These are phyloP conservation scores for Busseola fusca DNA, from an alignment of 2,888 invertebrate species.

Conservation along the genomic window DNA sequence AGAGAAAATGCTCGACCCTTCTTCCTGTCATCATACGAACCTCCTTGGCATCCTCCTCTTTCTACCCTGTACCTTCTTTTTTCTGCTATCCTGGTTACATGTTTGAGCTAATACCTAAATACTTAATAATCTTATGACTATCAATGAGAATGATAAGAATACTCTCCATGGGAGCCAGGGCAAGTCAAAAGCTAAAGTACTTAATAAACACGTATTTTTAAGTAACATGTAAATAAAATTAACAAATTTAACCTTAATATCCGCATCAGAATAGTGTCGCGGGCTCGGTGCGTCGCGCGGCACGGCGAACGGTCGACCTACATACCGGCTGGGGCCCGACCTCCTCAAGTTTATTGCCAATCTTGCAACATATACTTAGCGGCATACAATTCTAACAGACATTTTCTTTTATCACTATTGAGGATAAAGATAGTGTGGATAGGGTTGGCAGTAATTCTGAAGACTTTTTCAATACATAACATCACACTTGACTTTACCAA, in stretches of 20 bases:
- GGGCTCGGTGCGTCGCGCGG: slow-evolving; percentile 54
- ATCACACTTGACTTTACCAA: not conserved
- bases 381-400: slow-evolving; percentile 32
- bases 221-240: not conserved
- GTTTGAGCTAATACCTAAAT: not conserved
- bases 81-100: not conserved
- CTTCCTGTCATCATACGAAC: not conserved
- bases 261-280: slow-evolving; percentile 67
- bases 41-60: not conserved
- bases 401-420: slow-evolving; percentile 31
- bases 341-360: slow-evolving; percentile 83
- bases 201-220: too few species aligned
- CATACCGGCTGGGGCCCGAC: slow-evolving; percentile 81
- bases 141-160: too few species aligned
- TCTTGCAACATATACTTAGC: slow-evolving; percentile 59
- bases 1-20: not conserved
- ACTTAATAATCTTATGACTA: too few species aligned
- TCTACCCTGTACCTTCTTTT: not conserved
- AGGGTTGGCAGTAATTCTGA: slow-evolving; percentile 20
- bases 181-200: not conserved
- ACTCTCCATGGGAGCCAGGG: not conserved
- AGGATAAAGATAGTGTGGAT: slow-evolving; percentile 13
- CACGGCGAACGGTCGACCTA: slow-evolving; percentile 80
- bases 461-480: not conserved
- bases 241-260: slow-evolving; percentile 38